phyloP scores from a whole-genome alignment of 2,113 vertebrate genomes.

The Sakesphorus luctuosus region DNA sequence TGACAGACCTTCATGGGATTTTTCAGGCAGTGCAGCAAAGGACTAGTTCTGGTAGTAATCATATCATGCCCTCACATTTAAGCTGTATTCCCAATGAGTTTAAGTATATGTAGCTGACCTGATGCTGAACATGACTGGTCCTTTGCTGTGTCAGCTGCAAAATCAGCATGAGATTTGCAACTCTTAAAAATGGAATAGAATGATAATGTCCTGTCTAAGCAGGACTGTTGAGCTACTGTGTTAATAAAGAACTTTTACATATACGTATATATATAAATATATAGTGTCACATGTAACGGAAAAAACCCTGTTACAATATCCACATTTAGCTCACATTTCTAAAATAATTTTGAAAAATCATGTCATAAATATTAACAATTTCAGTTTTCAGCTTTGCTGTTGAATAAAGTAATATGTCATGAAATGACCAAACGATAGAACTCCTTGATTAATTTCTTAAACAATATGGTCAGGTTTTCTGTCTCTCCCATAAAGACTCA shows the following conservation, averaged over 20 bases:
- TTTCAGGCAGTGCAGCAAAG: not conserved
- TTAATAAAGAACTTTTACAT: slow-evolving; percentile 12
- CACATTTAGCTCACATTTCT: not conserved
- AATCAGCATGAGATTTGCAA: slow-evolving; percentile 29
- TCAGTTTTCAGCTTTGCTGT: not conserved
- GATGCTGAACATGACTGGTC: not conserved
- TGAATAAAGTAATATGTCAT: not conserved
- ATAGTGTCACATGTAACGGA: not conserved
- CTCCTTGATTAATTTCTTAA: not conserved
- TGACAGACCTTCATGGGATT: not conserved
- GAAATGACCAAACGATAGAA: not conserved
- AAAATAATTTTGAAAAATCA: not conserved
- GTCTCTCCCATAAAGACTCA: not conserved
- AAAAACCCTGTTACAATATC: not conserved
- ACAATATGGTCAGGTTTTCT: not conserved
- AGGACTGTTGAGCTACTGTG: not conserved
- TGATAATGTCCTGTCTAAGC: slow-evolving; percentile 21
- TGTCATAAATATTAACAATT: not conserved
- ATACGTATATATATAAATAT: too few species aligned
- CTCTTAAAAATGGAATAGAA: not conserved
- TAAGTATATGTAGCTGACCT: not conserved
- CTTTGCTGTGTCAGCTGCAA: slow-evolving; percentile 21
- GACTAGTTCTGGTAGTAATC: not conserved
- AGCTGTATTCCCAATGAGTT: not conserved
- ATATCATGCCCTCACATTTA: not conserved